Conservation (phyloP, 2,888 invertebrate species). For the Luperina testacea region DNA sequence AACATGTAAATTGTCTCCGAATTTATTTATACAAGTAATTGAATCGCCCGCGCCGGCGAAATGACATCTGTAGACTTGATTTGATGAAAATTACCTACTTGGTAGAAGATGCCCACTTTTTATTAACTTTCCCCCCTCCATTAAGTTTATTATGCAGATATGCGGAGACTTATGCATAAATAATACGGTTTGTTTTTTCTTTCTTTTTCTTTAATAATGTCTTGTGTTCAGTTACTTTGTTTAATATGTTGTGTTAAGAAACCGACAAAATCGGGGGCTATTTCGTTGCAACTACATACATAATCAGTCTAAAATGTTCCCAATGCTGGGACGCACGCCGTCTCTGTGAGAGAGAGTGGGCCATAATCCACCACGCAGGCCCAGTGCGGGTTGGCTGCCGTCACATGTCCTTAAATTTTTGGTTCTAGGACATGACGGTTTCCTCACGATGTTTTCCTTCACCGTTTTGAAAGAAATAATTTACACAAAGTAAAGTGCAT, state of each 20-base stretch:
- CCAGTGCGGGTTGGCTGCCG: too few species aligned
- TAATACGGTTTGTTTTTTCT: conserved; percentile 22
- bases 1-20: conserved; percentile 85
- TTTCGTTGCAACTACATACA: not conserved
- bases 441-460: not conserved
- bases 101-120: conserved; percentile 58
- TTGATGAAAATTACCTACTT: conserved; percentile 80
- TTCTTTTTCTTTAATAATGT: conserved; percentile 8
- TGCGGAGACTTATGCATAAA: conserved; percentile 51
- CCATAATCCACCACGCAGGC: not conserved
- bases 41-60: conserved; percentile 79
- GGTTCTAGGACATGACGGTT: not conserved
- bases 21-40: conserved; percentile 88
- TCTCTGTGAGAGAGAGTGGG: too few species aligned
- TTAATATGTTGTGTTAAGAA: not conserved
- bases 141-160: conserved; percentile 57
- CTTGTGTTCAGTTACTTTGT: not conserved
- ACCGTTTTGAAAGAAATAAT: not conserved
- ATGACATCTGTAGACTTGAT: conserved; percentile 83
- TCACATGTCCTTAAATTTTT: not conserved
- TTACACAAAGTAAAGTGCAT: not conserved
- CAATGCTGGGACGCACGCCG: not conserved
- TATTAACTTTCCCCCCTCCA: conserved; percentile 59
- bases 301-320: not conserved
- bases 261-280: accelerated